These are phyloP conservation scores for Lytechinus pictus DNA, from an alignment of 35 echinoderm and acorn worm genomes.

Conservation along the genomic window DNA sequence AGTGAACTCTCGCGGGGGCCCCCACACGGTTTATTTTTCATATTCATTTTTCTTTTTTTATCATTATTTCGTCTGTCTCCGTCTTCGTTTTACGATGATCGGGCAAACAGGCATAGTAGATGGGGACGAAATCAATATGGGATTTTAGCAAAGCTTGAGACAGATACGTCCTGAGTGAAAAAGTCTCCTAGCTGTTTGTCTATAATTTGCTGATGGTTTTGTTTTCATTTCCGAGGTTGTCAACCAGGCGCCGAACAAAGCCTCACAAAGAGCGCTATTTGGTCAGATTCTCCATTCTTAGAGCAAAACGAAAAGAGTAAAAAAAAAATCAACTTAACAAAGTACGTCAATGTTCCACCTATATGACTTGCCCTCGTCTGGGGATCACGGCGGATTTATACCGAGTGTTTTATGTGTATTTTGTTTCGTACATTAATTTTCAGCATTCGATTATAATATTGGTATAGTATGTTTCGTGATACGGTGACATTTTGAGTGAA, in stretches of 20 bases:
- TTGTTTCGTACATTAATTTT: not conserved
- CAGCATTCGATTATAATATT: not conserved
- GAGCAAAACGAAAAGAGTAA: not conserved
- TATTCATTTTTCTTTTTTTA: not conserved
- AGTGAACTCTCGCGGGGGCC: not conserved
- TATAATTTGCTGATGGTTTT: conserved; percentile 20
- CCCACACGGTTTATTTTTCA: not conserved
- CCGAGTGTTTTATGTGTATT: not conserved
- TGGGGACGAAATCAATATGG: conserved; percentile 17
- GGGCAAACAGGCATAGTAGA: not conserved
- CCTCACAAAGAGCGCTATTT: not conserved
- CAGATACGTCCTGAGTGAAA: not conserved
- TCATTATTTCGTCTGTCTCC: not conserved
- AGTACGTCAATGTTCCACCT: not conserved
- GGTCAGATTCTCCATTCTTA: not conserved
- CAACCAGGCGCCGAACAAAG: not conserved
- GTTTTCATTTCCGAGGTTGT: conserved; percentile 11
- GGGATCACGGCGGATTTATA: not conserved
- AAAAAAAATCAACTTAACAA: not conserved
- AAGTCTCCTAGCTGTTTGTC: conserved; percentile 2
- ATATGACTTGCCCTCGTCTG: not conserved
- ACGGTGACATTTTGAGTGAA: not conserved
- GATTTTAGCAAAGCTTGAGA: not conserved
- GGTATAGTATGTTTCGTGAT: not conserved
- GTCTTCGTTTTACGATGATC: not conserved